phyloP scores from a whole-genome alignment of 2,888 invertebrate species.

The Ischnura elegans region DNA sequence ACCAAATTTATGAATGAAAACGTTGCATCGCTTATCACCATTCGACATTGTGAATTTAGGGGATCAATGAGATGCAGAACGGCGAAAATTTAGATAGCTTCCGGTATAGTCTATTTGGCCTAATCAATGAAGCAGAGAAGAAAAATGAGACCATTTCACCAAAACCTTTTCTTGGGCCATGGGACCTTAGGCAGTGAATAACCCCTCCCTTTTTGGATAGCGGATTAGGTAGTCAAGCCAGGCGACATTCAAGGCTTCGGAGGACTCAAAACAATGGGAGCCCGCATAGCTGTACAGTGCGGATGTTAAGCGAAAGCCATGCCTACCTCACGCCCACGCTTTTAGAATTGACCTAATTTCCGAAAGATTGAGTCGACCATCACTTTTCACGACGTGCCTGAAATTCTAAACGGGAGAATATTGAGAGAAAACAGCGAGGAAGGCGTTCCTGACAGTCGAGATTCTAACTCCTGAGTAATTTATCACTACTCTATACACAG shows the following conservation, averaged over 20 bases:
- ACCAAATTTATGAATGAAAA: too few relatives aligned
- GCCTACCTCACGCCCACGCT: background rate
- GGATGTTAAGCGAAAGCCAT: conserved; percentile 18
- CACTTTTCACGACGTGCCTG: background rate
- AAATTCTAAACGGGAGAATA: background rate
- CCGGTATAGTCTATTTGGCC: too few relatives aligned
- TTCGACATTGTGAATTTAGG: too few relatives aligned
- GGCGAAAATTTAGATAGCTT: too few relatives aligned
- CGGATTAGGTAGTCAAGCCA: background rate
- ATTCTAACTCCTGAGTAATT: too few relatives aligned
- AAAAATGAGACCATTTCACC: background rate
- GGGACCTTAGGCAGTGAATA: background rate
- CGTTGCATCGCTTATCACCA: too few relatives aligned
- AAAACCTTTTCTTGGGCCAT: background rate
- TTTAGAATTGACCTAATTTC: background rate
- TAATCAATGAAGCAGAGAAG: too few relatives aligned
- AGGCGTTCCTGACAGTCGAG: too few relatives aligned
- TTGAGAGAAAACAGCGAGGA: background rate
- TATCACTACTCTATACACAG: too few relatives aligned
- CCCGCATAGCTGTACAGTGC: background rate
- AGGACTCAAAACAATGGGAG: background rate
- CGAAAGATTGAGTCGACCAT: background rate
- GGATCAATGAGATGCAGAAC: too few relatives aligned
- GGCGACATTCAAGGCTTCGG: background rate
- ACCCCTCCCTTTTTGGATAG: background rate